Evolutionary conservation across 1,140 invertebrate genomes (phyloP).

Genomic region (Plutomurus gul): DNA sequence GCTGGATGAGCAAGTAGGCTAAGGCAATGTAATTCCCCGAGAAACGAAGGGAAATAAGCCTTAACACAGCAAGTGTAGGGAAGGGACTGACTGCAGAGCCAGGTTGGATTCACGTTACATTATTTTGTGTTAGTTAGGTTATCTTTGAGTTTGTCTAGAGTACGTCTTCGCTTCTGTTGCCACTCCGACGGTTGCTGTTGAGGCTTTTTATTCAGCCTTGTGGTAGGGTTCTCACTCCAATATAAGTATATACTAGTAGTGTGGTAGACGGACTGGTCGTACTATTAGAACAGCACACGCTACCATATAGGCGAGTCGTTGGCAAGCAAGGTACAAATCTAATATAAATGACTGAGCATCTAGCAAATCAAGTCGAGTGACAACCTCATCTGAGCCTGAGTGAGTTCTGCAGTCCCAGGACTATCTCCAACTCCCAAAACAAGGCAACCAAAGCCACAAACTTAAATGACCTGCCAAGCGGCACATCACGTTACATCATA

Average conservation of each 20-base stretch:
- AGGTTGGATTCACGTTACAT: not conserved
- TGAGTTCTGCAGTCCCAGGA: slow-evolving; percentile 22
- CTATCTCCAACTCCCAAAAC: slow-evolving; percentile 21
- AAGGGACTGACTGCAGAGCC: not conserved
- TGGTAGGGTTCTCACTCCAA: too few relatives aligned
- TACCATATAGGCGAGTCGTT: not conserved
- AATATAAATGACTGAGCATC: slow-evolving; percentile 36
- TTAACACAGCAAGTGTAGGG: not conserved
- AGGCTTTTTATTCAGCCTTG: not conserved
- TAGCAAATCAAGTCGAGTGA: slow-evolving; percentile 37
- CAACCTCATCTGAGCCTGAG: slow-evolving; percentile 31
- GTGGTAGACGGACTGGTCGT: too few relatives aligned
- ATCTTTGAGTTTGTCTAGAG: slow-evolving; percentile 18
- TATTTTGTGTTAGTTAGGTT: not conserved
- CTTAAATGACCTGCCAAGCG: slow-evolving; percentile 32
- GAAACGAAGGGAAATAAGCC: not conserved
- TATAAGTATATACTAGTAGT: not conserved
- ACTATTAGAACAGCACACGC: too few relatives aligned
- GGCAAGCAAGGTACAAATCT: slow-evolving; percentile 21
- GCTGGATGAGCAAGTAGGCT: not conserved
- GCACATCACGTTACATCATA: slow-evolving; percentile 26
- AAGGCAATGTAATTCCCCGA: slow-evolving; percentile 5
- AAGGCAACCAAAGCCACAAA: slow-evolving; percentile 29
- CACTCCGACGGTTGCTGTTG: not conserved
- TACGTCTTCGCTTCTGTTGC: not conserved